These are phyloP conservation scores for Pseudorhiza aurosa DNA, from an alignment of 30 jellyfish, hydroid and myxozoan genomes.

Conservation along the genomic window DNA sequence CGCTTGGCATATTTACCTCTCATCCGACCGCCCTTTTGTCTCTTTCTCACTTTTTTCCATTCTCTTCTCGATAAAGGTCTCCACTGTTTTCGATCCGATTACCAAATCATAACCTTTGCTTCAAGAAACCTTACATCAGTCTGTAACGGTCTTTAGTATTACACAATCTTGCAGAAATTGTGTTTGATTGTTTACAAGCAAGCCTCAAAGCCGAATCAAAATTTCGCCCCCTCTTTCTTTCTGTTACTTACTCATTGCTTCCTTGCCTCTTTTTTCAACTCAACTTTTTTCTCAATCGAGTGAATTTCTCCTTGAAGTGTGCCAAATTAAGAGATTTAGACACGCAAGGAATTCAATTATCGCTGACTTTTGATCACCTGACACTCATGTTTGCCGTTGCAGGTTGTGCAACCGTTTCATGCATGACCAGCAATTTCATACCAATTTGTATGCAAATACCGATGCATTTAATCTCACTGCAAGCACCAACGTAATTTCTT, in stretches of 20 bases:
- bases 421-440: too few species aligned
- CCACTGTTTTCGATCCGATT: neutral
- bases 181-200: slow-evolving; percentile 16
- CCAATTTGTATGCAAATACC: too few species aligned
- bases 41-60: slow-evolving; percentile 36
- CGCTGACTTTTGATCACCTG: slow-evolving; percentile 5
- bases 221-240: neutral
- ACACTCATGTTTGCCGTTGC: neutral
- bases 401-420: too few species aligned
- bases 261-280: too few species aligned
- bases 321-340: neutral
- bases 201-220: neutral
- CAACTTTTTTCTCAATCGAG: too few species aligned
- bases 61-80: neutral
- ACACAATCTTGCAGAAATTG: slow-evolving; percentile 4
- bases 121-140: neutral
- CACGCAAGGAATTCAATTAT: neutral
- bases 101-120: slow-evolving; percentile 16
- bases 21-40: slow-evolving; percentile 40
- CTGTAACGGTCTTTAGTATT: neutral
- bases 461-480: too few species aligned
- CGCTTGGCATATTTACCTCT: slow-evolving; percentile 37
- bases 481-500: too few species aligned
- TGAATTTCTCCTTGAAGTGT: too few species aligned
- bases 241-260: neutral